phyloP scores from a whole-genome alignment of 2,888 invertebrate genomes.

The Catocala nupta region DNA sequence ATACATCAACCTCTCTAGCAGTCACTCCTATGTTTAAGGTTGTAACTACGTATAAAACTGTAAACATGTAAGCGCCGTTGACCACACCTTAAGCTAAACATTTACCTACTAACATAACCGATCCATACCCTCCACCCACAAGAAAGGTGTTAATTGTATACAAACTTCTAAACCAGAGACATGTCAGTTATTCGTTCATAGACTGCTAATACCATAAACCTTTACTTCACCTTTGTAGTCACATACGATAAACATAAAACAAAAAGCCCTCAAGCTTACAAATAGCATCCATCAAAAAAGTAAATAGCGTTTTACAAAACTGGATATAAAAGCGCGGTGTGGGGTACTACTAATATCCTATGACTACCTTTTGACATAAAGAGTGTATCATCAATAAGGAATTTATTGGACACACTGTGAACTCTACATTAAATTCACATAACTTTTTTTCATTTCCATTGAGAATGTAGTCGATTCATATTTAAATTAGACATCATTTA shows the following conservation, averaged over 20 bases:
- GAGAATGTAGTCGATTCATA: slow-evolving; percentile 45
- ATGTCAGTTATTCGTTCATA: slow-evolving; percentile 3
- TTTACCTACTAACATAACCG: background rate
- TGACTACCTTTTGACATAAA: slow-evolving; percentile 39
- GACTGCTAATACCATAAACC: slow-evolving; percentile 8
- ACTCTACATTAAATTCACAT: slow-evolving; percentile 43
- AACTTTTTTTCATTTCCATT: slow-evolving; percentile 34
- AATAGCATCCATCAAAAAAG: background rate
- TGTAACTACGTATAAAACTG: background rate
- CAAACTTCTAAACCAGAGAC: slow-evolving; percentile 6
- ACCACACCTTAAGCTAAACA: background rate
- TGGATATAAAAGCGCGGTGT: slow-evolving; percentile 28
- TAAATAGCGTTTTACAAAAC: background rate
- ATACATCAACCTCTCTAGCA: background rate
- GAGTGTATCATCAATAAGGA: slow-evolving; percentile 35
- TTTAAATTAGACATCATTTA: slow-evolving; percentile 51
- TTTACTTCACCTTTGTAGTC: slow-evolving; percentile 3
- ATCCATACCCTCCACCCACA: too few relatives aligned
- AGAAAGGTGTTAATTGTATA: slow-evolving; percentile 9
- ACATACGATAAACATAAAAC: slow-evolving; percentile 7
- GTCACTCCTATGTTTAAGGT: background rate
- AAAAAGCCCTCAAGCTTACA: slow-evolving; percentile 6
- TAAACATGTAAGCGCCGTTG: background rate
- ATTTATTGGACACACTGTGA: slow-evolving; percentile 40
- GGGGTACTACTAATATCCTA: slow-evolving; percentile 37